Evolutionary conservation across 1,140 invertebrate genomes (phyloP).

Genomic region (Papilio polytes): DNA sequence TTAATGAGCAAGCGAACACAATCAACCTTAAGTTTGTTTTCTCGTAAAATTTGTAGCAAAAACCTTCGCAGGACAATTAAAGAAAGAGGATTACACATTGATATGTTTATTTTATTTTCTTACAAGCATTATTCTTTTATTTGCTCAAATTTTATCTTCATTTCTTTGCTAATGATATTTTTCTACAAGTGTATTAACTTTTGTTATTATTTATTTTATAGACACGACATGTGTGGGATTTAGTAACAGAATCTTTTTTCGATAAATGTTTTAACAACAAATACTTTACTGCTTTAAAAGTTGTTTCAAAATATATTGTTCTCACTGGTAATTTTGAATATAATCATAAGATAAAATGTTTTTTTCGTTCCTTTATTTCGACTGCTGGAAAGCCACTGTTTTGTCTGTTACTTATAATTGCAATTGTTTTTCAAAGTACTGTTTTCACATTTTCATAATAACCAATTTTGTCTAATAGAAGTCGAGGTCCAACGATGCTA

Average conservation of each 20-base stretch:
- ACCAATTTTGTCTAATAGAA: not conserved
- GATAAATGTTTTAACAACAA: too few species aligned
- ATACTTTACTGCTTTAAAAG: too few species aligned
- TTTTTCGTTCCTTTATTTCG: too few species aligned
- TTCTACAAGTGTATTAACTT: too few species aligned
- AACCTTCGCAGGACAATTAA: not conserved
- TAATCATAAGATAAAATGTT: too few species aligned
- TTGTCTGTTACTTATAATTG: too few species aligned
- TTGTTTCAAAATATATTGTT: too few species aligned
- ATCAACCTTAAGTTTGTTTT: not conserved
- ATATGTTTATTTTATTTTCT: conserved; percentile 19
- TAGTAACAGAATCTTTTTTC: too few species aligned
- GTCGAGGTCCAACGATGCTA: conserved; percentile 53
- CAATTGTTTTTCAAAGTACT: not conserved
- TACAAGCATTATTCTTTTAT: not conserved
- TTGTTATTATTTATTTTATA: not conserved
- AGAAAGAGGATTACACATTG: not conserved
- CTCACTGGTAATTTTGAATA: too few species aligned
- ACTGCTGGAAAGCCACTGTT: too few species aligned
- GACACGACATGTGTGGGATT: not conserved
- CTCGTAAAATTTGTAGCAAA: not conserved
- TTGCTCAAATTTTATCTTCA: not conserved
- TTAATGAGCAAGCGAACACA: not conserved
- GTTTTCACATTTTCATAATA: not conserved
- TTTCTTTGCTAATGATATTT: too few species aligned